Conservation (phyloP, 1,140 invertebrate species). For the Neodiprion virginianus region DNA sequence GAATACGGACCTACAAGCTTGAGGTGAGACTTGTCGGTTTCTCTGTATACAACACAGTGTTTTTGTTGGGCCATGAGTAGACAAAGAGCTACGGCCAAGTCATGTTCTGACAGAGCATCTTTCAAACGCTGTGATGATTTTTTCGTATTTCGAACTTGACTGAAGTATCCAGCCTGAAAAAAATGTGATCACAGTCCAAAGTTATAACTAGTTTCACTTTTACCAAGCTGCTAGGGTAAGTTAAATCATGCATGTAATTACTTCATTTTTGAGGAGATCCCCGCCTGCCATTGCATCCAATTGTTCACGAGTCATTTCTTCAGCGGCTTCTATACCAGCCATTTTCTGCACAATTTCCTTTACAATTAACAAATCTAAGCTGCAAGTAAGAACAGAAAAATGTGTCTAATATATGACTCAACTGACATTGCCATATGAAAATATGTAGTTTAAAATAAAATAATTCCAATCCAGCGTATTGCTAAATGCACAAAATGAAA, state of each 20-base stretch:
- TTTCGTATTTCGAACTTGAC: slow-evolving; percentile 95
- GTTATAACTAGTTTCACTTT: slow-evolving; percentile 13
- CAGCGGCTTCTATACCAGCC: slow-evolving; percentile 96
- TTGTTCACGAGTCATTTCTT: slow-evolving; percentile 97
- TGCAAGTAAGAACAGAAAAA: slow-evolving; percentile 56
- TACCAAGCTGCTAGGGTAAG: slow-evolving; percentile 12
- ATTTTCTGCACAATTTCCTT: slow-evolving; percentile 99
- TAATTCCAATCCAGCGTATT: not conserved
- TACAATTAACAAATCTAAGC: slow-evolving; percentile 92
- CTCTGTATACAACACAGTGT: slow-evolving; percentile 89
- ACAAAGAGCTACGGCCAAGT: slow-evolving; percentile 92
- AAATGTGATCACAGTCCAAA: slow-evolving; percentile 25
- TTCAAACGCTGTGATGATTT: slow-evolving; percentile 95
- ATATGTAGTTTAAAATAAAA: not conserved
- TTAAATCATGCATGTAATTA: slow-evolving; percentile 50
- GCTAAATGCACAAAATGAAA: not conserved
- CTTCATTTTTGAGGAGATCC: slow-evolving; percentile 92
- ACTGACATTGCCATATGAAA: not conserved
- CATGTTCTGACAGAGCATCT: slow-evolving; percentile 91
- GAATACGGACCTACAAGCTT: slow-evolving; percentile 79
- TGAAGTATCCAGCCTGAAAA: slow-evolving; percentile 90
- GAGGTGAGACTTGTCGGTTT: slow-evolving; percentile 87
- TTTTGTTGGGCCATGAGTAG: slow-evolving; percentile 96
- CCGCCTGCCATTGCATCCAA: slow-evolving; percentile 96
- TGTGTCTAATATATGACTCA: not conserved